Evolutionary conservation across 2,888 invertebrate genomes (phyloP), one percentile per base, ranked within the genome.

Genomic region (Lasioglossum calceatum): DNA sequence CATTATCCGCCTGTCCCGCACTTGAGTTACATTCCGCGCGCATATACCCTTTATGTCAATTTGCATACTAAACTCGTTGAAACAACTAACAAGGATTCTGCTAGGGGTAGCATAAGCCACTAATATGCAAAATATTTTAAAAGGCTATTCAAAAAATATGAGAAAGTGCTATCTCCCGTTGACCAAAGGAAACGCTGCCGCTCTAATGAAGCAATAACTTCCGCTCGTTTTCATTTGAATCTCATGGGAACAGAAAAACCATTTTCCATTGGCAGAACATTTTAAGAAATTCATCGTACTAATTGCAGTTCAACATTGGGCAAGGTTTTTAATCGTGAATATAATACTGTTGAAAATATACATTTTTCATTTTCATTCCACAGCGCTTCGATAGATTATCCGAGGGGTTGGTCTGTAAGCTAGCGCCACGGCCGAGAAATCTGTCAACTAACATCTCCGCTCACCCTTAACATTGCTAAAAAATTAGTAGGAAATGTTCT

Each of bases 51-150:
- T 89, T 85, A 85, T 85, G 86, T 87, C 89, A 89, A 91, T 91
- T 90, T 88, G 87, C 92, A 92, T 92, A 89, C 88, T 82, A 90
- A 90, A 88, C 87, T 89, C 91, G 84, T 64, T 81, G 86, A 88
- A 85, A 90, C 86, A 86, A 85, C 91, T 82, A 86, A 86, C 86
- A 82, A 86, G 86, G 87, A 86, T 82, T 82, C 86, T 77, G 73
- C 79, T 27, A 73, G 32, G 79, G 77, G 82, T 82, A 79, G 76
- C 86, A 73, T 79, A 76, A 79, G 78, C 87, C 73, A 77, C 86
- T 86, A 79, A 86, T 82, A 79, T 85, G 79, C 76, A 85, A 85
- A 85, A 85, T 85, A 79, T 85, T 64, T 85, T 61, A 79, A 85
- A 72, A 76, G 79, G 61, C 79, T 54, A 32, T 85, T 85, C 75